A percentile compares a stretch with the other conserved stretches of the same genome.
Conservation (phyloP, 2,888 invertebrate species). For the Hedychridium roseum region DNA sequence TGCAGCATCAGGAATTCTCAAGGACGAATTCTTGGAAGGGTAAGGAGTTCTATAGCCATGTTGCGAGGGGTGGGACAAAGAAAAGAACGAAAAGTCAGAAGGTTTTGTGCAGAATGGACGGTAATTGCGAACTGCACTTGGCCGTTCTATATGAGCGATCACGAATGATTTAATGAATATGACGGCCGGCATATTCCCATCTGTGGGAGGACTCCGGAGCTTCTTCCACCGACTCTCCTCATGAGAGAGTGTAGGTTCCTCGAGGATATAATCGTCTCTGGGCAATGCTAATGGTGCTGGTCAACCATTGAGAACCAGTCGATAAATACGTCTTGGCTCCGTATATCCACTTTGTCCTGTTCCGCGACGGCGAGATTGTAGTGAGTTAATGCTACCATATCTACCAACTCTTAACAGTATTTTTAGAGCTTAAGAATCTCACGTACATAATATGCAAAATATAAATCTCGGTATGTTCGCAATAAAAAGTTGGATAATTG, state of each 20-base stretch:
- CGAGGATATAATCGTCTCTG: conserved; percentile 29
- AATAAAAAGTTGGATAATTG: too few relatives aligned
- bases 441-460: too few relatives aligned
- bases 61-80: conserved; percentile 12
- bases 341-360: conserved; percentile 49
- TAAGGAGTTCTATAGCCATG: conserved; percentile 11
- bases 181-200: conserved; percentile 28
- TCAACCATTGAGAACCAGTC: conserved; percentile 47
- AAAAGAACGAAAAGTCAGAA: background rate
- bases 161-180: conserved; percentile 42
- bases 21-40: conserved; percentile 34
- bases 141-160: conserved; percentile 35
- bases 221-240: conserved; percentile 4
- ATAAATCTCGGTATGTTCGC: too few relatives aligned
- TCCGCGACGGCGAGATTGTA: background rate
- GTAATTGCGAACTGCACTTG: conserved; percentile 36
- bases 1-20: conserved; percentile 18
- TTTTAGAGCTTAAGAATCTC: too few relatives aligned
- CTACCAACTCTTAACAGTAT: too few relatives aligned
- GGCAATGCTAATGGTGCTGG: conserved; percentile 36
- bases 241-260: conserved; percentile 11
- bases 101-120: conserved; percentile 29
- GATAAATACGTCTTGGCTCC: conserved; percentile 48
- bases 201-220: conserved; percentile 18
- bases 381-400: conserved; percentile 18